These are phyloP conservation scores for Apodemia hepburni DNA, from an alignment of 2,888 invertebrate species.

Conservation along the genomic window DNA sequence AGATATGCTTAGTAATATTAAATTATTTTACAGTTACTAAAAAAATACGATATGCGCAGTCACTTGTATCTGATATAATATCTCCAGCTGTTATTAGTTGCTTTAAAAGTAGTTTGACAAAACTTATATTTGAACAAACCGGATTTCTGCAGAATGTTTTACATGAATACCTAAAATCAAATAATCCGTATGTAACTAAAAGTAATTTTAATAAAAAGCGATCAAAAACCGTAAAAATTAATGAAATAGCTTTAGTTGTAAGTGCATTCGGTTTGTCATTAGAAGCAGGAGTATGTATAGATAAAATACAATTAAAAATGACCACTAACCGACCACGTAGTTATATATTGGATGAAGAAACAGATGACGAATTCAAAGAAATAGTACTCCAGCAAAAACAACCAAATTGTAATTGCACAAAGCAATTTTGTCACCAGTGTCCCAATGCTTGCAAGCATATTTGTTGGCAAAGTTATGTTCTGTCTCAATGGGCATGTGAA, in stretches of 20 bases:
- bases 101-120: neutral
- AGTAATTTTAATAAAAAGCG: constrained; percentile 9
- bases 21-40: constrained; percentile 43
- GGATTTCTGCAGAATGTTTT: neutral
- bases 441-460: constrained; percentile 43
- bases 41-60: constrained; percentile 39
- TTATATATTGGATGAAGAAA: constrained; percentile 22
- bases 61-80: constrained; percentile 32
- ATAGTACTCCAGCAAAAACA: neutral
- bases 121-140: neutral
- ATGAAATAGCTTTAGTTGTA: constrained; percentile 44
- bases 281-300: constrained; percentile 43
- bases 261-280: constrained; percentile 43
- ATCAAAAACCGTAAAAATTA: constrained; percentile 22
- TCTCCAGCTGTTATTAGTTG: neutral
- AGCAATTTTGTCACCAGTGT: constrained; percentile 44
- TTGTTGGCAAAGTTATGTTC: constrained; percentile 49
- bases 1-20: neutral
- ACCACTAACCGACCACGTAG: constrained; percentile 9
- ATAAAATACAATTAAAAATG: constrained; percentile 25
- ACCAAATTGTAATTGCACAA: constrained; percentile 42
- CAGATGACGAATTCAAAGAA: constrained; percentile 28
- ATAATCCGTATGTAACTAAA: neutral
- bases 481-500: constrained; percentile 49
- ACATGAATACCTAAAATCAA: constrained; percentile 15